phyloP scores from a whole-genome alignment of 2,113 vertebrate genomes.

The Tyrannus savana region DNA sequence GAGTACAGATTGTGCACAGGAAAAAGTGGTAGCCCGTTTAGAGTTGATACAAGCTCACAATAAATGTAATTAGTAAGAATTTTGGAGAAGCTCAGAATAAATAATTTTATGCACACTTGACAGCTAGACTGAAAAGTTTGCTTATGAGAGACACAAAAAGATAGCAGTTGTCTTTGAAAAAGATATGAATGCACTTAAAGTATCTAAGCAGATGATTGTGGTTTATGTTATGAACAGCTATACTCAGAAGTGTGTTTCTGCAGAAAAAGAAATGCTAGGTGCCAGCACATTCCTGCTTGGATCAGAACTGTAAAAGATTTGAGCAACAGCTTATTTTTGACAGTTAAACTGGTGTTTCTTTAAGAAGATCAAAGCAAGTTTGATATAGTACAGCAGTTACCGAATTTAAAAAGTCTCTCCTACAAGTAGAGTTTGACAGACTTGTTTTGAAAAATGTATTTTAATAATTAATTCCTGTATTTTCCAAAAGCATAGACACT shows the following conservation, averaged over 20 bases:
- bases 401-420: slow-evolving; percentile 33
- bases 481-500: not conserved
- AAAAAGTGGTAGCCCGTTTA: not conserved
- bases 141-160: slow-evolving; percentile 24
- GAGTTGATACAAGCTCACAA: not conserved
- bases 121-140: slow-evolving; percentile 53
- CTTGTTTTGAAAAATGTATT: slow-evolving; percentile 47
- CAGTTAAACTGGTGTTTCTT: not conserved
- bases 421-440: slow-evolving; percentile 36
- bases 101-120: slow-evolving; percentile 51
- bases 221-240: not conserved
- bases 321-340: not conserved
- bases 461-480: slow-evolving; percentile 48
- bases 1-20: not conserved
- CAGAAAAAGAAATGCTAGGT: not conserved
- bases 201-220: not conserved
- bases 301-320: slow-evolving; percentile 30
- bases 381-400: slow-evolving; percentile 13
- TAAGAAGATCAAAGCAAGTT: slow-evolving; percentile 26
- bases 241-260: slow-evolving; percentile 5
- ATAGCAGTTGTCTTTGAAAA: not conserved
- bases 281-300: not conserved
- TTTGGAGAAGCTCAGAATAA: slow-evolving; percentile 31
- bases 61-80: slow-evolving; percentile 50
- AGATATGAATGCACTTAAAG: not conserved